Percentiles rank a stretch among this genome's conserved stretches.
Conservation (phyloP, 2,113 vertebrate genomes). For the Zosterops lateralis region DNA sequence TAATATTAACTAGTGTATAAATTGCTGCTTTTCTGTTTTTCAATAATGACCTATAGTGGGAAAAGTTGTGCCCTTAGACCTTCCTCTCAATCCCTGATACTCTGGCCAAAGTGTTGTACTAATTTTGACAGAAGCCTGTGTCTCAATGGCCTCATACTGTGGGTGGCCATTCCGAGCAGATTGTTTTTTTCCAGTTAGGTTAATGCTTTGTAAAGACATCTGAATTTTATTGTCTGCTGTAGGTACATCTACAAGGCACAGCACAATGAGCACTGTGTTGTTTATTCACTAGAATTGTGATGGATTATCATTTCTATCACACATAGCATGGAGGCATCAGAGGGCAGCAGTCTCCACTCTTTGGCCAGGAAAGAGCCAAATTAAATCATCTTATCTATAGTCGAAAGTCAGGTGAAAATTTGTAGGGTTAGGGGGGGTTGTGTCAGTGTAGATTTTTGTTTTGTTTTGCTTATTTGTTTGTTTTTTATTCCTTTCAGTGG, state of each 20-base stretch:
- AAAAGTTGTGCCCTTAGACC: neutral
- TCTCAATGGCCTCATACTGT: neutral
- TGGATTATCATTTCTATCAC: neutral
- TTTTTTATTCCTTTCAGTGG: too few relatives aligned
- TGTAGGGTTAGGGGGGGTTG: rapidly evolving
- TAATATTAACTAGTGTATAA: neutral
- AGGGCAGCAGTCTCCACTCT: neutral
- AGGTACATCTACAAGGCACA: neutral
- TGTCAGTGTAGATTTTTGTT: rapidly evolving
- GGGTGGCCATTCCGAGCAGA: neutral
- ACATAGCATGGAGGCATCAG: neutral
- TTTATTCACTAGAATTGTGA: neutral
- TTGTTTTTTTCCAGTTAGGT: rapidly evolving
- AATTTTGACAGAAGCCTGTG: neutral
- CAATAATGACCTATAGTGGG: neutral
- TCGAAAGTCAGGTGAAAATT: neutral
- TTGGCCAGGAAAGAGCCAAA: neutral
- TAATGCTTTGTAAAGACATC: neutral
- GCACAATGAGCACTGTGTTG: neutral
- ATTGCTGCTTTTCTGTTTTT: neutral
- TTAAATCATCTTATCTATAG: neutral
- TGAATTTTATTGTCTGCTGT: slow-evolving; percentile 10
- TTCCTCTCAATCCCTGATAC: neutral
- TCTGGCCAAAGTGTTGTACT: neutral
- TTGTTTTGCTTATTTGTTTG: neutral